Evolutionary conservation across 2,113 vertebrate species (phyloP).

Genomic region (Nycticorax nycticorax): DNA sequence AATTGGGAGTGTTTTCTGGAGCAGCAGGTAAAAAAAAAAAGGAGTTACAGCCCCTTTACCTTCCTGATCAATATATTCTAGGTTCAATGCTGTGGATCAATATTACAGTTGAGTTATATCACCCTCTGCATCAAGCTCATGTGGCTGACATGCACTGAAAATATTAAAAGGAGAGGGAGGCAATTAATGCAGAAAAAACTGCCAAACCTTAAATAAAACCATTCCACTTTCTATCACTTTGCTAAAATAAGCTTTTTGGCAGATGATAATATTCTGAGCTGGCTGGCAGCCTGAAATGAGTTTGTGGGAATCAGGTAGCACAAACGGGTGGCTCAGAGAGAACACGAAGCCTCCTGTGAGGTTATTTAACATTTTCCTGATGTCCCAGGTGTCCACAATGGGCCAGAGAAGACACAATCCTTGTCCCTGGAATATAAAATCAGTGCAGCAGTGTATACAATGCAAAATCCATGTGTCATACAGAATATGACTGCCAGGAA

Average conservation of each 20-base stretch:
- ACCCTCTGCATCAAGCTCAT: background rate
- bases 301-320: slow-evolving; percentile 8
- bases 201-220: slow-evolving; percentile 11
- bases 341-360: background rate
- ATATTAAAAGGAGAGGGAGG: background rate
- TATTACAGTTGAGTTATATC: background rate
- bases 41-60: background rate
- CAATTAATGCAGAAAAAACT: background rate
- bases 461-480: background rate
- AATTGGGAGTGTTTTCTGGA: background rate
- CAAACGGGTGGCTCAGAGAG: background rate
- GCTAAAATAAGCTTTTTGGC: slow-evolving; percentile 23
- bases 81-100: background rate
- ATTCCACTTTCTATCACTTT: background rate
- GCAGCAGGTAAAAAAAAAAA: background rate
- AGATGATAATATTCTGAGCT: slow-evolving; percentile 22
- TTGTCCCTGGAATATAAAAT: background rate
- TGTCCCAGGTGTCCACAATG: background rate
- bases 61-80: background rate
- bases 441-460: background rate
- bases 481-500: background rate
- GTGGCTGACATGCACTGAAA: background rate
- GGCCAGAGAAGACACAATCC: background rate
- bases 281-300: background rate
- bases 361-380: background rate